Evolutionary conservation across 2,113 vertebrate genomes (phyloP), one percentile per base, ranked within the genome.

Genomic region (Gobio gobio): DNA sequence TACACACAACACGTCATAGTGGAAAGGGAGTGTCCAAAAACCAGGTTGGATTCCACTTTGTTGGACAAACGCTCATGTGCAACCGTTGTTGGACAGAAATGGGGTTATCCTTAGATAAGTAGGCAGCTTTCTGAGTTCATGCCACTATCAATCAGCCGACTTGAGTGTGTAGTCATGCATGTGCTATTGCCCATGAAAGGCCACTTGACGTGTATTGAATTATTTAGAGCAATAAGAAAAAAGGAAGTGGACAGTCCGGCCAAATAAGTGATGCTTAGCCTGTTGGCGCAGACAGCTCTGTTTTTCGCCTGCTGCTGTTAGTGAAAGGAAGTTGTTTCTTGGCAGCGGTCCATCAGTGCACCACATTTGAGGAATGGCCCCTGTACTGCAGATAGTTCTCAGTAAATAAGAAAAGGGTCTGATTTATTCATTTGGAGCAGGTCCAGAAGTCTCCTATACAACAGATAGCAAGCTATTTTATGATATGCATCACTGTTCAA

Each of bases 261-360:
- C 47, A 56, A 16, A 73, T 70, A 72, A 83, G 66, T 58, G 45
- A 72, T 73, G 61, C 61, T 68, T 20, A 68, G 20, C 22, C 47
- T 72, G 63, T 70, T 83, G 78, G 56, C 20, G 24, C 84, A 74
- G 84, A 45, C 43, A 14, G 24, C 51, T 49, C 49, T 58, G 26
- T 64, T 29, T 63, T 49, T 51, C 58, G 59, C 49, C 29, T 70
- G 59, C 80, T 43, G 40, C 43, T 47, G 45, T 49, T 73, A 56
- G 77, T 81, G 36, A 54, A 86, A 87, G 63, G 43, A 84, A 84
- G 61, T 49, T 78, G 51, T 29, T 45, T 73, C 40, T 78, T 86
- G 81, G 83, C 88, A 20, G 29, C 2, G 45, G 24, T 82, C 72
- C 84, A 86, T 47, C 86, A 56, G 86, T 82, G 84, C 84, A 58